Evolutionary conservation across 2,797 vertebrate genomes (phyloP).

Genomic region (Hyperoplus lanceolatus): DNA sequence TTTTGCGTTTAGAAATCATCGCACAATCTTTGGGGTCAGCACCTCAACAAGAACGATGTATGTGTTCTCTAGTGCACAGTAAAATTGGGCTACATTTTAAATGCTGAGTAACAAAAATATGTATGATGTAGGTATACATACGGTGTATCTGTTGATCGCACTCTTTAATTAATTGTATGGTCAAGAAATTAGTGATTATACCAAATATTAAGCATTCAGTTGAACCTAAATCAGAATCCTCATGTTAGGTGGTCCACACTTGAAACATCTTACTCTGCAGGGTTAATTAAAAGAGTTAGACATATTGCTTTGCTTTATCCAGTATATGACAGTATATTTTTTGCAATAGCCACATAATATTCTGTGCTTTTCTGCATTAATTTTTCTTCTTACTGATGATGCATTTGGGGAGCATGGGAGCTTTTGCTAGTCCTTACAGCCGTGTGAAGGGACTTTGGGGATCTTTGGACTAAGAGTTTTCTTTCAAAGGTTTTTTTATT

Average conservation of each 20-base stretch:
- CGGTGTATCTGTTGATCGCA: neutral
- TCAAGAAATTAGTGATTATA: too few species aligned
- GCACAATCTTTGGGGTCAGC: neutral
- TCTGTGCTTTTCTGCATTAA: slow-evolving; percentile 24
- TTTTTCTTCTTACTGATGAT: slow-evolving; percentile 35
- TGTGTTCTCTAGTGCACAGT: neutral
- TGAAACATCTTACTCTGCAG: neutral
- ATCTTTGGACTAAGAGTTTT: slow-evolving; percentile 29
- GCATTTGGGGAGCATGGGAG: slow-evolving; percentile 36
- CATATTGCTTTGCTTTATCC: neutral
- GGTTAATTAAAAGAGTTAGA: neutral
- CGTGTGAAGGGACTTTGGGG: slow-evolving; percentile 42
- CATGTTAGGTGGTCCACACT: neutral
- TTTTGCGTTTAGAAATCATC: neutral
- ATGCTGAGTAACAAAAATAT: neutral
- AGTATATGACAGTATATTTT: slow-evolving; percentile 20
- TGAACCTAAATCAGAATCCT: neutral
- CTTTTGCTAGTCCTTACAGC: slow-evolving; percentile 44
- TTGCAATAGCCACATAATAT: slow-evolving; percentile 6
- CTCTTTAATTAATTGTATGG: neutral
- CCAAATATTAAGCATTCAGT: neutral
- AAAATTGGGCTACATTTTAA: neutral
- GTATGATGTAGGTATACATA: neutral
- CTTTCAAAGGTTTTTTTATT: too few species aligned
- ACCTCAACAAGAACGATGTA: neutral